phyloP scores from a whole-genome alignment of 2,113 vertebrate species.

The Ranitomeya imitator region DNA sequence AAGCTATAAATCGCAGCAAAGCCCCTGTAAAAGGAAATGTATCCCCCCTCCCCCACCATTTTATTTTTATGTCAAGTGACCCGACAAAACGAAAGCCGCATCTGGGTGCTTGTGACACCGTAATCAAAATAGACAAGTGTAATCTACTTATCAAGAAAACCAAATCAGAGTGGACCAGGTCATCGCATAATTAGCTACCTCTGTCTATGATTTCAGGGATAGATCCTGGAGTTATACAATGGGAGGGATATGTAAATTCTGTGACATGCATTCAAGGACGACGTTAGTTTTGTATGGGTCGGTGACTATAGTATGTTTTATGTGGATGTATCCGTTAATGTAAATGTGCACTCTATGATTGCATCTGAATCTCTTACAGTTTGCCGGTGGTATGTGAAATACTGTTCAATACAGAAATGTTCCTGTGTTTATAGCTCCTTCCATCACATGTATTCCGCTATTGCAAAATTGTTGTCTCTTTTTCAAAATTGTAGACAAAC shows the following conservation, averaged over 20 bases:
- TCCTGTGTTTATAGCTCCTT: too few species aligned
- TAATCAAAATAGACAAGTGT: slow-evolving; percentile 22
- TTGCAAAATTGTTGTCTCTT: too few species aligned
- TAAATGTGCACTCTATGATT: background rate
- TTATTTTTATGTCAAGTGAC: background rate
- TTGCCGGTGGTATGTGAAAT: too few species aligned
- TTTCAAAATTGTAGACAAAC: too few species aligned
- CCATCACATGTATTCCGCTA: too few species aligned
- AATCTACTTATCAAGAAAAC: slow-evolving; percentile 24
- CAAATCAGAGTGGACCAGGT: background rate
- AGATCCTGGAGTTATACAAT: background rate
- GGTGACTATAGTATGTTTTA: background rate
- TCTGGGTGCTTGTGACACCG: background rate
- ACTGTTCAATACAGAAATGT: too few species aligned
- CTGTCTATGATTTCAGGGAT: background rate
- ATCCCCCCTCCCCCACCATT: background rate
- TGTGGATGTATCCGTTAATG: background rate
- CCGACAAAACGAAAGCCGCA: background rate
- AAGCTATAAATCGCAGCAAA: slow-evolving; percentile 12
- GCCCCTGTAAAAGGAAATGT: background rate
- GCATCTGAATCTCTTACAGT: background rate
- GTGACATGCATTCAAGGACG: background rate
- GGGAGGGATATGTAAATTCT: background rate
- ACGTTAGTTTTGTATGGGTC: background rate
- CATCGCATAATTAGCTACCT: background rate